Base-by-base conservation (phyloP, 2,888 invertebrate species). In the Drepana falcataria region DNA sequence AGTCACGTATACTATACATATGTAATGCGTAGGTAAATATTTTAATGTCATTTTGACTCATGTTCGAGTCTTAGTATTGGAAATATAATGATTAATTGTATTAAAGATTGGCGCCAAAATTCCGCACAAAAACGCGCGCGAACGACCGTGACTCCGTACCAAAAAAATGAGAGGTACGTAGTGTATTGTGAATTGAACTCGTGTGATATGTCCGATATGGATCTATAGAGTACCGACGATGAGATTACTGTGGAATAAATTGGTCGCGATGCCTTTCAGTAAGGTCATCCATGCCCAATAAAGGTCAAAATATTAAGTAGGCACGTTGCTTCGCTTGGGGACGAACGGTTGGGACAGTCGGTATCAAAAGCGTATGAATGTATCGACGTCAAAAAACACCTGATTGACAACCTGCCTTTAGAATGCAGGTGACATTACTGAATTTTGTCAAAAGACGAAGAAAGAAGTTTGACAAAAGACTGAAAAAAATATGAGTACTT, bases 41-140 rank as follows among this genome's bases (percentile, higher is more conserved):
- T 33, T 40, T 41, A 51, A 40, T 49, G 48, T 41, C 51, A 47
- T 53, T 51, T 54, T 54, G 51, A 49, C 48, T 52, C 35, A 49
- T 7, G 49, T n/a, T 9, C 35, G 48, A 52, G 4, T 4, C 3
- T 37, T n/a, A n/a, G 37, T 37, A 37, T 37, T 37, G 34, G 4
- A 49, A 61, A 60, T 60, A 57, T 68, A 71, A 69, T 76, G 71
- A 81, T 79, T 71, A 71, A 79, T 80, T 73, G 66, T 76, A 65
- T 66, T 68, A 71, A 71, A 74, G 71, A 77, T 83, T 79, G 90
- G 90, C 90, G 90, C 90, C 87, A 83, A 90, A 87, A 89, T 88
- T 85, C 82, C 83, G 75, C 72, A 73, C 78, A 90, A 89, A 89
- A 89, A 90, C 77, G 61, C 70, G 66, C 65, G 68, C 82, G 87